Conservation (phyloP, 2,888 invertebrate genomes). For the Hemithea aestivaria region DNA sequence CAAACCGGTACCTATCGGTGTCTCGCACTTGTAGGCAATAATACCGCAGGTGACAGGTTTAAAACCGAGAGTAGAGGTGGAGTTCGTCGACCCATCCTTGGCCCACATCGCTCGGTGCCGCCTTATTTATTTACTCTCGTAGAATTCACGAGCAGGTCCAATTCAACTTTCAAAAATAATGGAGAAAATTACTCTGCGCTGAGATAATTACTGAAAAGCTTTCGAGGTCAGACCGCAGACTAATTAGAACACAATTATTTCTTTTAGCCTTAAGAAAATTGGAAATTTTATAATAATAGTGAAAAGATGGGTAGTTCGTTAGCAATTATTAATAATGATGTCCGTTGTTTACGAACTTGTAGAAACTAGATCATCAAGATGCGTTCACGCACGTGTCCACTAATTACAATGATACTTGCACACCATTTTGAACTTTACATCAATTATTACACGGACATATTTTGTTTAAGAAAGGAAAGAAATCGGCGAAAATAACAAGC, state of each 20-base stretch:
- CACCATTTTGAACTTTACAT: conserved; percentile 6
- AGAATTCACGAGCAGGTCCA: conserved; percentile 5
- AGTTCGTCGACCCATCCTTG: conserved; percentile 45
- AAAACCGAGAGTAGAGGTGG: too few relatives aligned
- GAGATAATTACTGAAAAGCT: too few relatives aligned
- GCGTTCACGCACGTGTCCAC: conserved; percentile 21
- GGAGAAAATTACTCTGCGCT: too few relatives aligned
- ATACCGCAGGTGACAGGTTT: too few relatives aligned
- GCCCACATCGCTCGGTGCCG: conserved; percentile 37
- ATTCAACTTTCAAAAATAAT: conserved; percentile 7
- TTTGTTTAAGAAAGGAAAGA: background rate
- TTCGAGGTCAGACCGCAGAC: too few relatives aligned
- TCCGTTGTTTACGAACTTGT: conserved; percentile 23
- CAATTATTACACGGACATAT: conserved; percentile 8
- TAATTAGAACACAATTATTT: too few relatives aligned
- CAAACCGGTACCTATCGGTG: too few relatives aligned
- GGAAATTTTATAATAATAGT: too few relatives aligned
- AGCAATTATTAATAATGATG: conserved; percentile 14
- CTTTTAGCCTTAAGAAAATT: too few relatives aligned
- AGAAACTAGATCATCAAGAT: conserved; percentile 24
- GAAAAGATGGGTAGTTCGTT: background rate
- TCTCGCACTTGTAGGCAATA: too few relatives aligned
- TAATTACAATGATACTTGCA: background rate
- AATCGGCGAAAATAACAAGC: background rate
- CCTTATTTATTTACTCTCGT: conserved; percentile 14